Evolutionary conservation across 2,888 invertebrate species (phyloP).

Genomic region (Pheosia tremula): DNA sequence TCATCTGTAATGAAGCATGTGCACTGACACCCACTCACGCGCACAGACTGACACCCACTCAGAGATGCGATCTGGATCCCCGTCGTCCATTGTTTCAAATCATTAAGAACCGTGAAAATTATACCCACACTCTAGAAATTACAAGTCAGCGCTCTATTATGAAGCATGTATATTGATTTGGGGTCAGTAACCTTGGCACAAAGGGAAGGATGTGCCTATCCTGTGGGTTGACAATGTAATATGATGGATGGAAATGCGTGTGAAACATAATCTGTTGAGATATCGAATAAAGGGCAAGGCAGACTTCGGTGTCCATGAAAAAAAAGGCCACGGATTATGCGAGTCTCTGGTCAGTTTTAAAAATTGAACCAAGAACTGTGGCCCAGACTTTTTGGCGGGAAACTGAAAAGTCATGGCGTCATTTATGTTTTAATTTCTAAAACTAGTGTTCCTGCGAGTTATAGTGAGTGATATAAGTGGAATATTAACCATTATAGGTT

Average conservation of each 20-base stretch:
- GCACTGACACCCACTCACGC: slow-evolving; percentile 27
- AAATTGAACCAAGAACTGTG: too few relatives aligned
- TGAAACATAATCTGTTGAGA: slow-evolving; percentile 16
- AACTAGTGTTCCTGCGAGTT: too few relatives aligned
- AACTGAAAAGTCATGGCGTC: too few relatives aligned
- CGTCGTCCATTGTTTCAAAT: slow-evolving; percentile 49
- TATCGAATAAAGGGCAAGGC: slow-evolving; percentile 1
- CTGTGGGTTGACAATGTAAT: slow-evolving; percentile 31
- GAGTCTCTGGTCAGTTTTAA: too few relatives aligned
- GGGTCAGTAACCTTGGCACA: slow-evolving; percentile 25
- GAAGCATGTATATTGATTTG: slow-evolving; percentile 3
- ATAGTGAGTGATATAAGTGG: too few relatives aligned
- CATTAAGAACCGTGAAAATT: slow-evolving; percentile 44
- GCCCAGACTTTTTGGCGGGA: too few relatives aligned
- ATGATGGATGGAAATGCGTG: slow-evolving; percentile 35
- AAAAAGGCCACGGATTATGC: too few relatives aligned
- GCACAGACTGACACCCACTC: slow-evolving; percentile 34
- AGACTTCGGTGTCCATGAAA: too few relatives aligned
- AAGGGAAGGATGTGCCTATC: slow-evolving; percentile 28
- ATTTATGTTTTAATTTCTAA: too few relatives aligned
- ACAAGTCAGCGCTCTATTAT: slow-evolving; percentile 7
- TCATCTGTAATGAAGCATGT: slow-evolving; percentile 27
- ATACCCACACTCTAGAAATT: slow-evolving; percentile 33
- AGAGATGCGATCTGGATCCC: slow-evolving; percentile 39
- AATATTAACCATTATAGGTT: too few relatives aligned